Evolutionary conservation across 2,888 invertebrate species (phyloP).

Genomic region (Plutella xylostella): DNA sequence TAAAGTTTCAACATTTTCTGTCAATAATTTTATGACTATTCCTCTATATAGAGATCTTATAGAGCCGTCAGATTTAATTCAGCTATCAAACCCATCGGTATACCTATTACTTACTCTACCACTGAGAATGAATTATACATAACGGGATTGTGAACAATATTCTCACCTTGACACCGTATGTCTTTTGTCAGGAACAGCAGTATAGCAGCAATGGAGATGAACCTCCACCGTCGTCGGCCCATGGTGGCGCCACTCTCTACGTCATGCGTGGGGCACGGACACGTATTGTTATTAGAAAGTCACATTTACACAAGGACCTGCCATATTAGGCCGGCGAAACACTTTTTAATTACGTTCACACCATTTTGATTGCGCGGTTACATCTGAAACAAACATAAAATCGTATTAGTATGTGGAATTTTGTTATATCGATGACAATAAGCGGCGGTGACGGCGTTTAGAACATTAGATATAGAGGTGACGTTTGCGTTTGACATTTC

Average conservation of each 20-base stretch:
- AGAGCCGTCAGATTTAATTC: too few relatives aligned
- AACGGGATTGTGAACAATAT: too few relatives aligned
- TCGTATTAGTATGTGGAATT: too few relatives aligned
- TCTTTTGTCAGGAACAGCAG: slow-evolving; percentile 52
- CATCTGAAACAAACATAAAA: slow-evolving; percentile 65
- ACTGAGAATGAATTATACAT: background rate
- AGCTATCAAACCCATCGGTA: too few relatives aligned
- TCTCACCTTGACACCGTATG: slow-evolving; percentile 56
- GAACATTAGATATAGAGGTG: too few relatives aligned
- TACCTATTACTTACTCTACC: background rate
- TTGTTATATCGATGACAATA: too few relatives aligned
- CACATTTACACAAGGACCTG: slow-evolving; percentile 24
- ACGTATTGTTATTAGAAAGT: slow-evolving; percentile 25
- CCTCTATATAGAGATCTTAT: too few relatives aligned
- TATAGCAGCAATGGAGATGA: slow-evolving; percentile 52
- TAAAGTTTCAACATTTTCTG: too few relatives aligned
- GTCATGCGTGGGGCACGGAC: background rate
- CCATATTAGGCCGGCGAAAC: slow-evolving; percentile 33
- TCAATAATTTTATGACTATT: too few relatives aligned
- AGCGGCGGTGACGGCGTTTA: too few relatives aligned
- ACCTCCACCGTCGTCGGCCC: slow-evolving; percentile 61
- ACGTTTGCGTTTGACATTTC: too few relatives aligned
- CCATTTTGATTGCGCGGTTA: slow-evolving; percentile 36
- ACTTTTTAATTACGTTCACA: slow-evolving; percentile 31
- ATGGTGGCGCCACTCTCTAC: slow-evolving; percentile 36